Conservation (phyloP, 30 jellyfish, hydroid and myxozoan species). For the Clytia hemisphaerica region DNA sequence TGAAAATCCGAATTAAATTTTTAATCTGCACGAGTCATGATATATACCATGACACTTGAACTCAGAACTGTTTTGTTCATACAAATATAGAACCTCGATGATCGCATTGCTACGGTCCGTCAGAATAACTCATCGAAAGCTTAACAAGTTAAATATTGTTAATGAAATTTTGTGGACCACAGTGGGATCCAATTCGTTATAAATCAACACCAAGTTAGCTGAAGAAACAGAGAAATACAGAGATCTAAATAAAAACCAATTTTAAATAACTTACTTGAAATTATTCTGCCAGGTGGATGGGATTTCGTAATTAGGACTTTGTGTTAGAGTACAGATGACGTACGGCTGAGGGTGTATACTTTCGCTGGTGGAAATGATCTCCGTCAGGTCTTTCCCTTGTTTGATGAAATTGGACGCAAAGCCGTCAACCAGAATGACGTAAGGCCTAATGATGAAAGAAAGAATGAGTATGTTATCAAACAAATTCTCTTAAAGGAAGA, state of each 20-base stretch:
- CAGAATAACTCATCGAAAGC: too few species aligned
- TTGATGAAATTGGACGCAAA: constrained; percentile 45
- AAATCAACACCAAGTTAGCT: too few species aligned
- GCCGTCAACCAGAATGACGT: constrained; percentile 60
- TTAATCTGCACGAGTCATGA: too few species aligned
- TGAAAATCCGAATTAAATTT: too few species aligned
- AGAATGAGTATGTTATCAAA: background rate
- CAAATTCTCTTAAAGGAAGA: background rate
- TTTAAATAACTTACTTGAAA: constrained; percentile 37
- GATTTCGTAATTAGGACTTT: constrained; percentile 24
- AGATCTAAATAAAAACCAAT: background rate
- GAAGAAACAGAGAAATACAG: too few species aligned
- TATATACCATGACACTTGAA: too few species aligned
- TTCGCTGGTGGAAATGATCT: constrained; percentile 4
- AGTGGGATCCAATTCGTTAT: too few species aligned
- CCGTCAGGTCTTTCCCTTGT: constrained; percentile 16
- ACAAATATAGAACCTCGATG: too few species aligned
- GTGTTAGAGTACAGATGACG: constrained; percentile 62
- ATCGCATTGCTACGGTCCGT: too few species aligned
- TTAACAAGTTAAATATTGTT: too few species aligned
- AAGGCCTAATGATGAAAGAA: constrained; percentile 23
- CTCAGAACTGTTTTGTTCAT: too few species aligned
- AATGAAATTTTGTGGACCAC: too few species aligned
- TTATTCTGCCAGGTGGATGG: constrained; percentile 59
- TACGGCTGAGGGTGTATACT: constrained; percentile 18